Percentiles rank a stretch among this genome's conserved stretches.
Evolutionary conservation across 2,888 invertebrate species (phyloP).

Genomic region (Drosophila nr. perissopoda): DNA sequence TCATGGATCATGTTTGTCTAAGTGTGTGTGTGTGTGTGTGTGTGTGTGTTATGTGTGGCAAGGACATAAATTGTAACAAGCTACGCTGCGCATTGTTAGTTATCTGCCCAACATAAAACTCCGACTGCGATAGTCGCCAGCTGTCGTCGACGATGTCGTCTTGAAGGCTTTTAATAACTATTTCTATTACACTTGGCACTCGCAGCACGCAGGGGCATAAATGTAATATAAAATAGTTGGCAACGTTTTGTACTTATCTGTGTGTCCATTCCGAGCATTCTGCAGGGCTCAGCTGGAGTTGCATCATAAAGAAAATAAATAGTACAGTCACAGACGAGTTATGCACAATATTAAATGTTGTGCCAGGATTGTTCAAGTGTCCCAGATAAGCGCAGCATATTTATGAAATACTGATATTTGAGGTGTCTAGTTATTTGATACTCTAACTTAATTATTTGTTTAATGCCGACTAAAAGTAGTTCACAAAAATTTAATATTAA

Average conservation of each 20-base stretch:
- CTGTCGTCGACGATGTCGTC: constrained; percentile 60
- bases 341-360: constrained; percentile 7
- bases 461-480: fast-evolving
- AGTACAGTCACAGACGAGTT: constrained; percentile 10
- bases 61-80: constrained; percentile 70
- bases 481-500: neutral
- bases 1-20: constrained; percentile 63
- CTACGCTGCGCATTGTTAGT: constrained; percentile 27
- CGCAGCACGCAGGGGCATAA: constrained; percentile 67
- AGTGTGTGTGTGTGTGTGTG: neutral
- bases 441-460: neutral
- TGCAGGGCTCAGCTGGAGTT: constrained; percentile 2
- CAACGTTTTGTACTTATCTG: constrained; percentile 74
- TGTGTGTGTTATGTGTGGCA: constrained; percentile 4
- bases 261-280: constrained; percentile 26
- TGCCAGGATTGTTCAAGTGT: constrained; percentile 1
- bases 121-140: constrained; percentile 52
- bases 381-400: neutral
- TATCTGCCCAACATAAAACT: constrained; percentile 50
- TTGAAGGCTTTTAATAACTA: constrained; percentile 73
- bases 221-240: constrained; percentile 65
- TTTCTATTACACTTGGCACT: constrained; percentile 76
- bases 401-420: neutral
- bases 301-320: constrained; percentile 15
- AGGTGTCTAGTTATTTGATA: neutral